Conservation (phyloP, 2,113 vertebrate species). For the Nipponia nippon region DNA sequence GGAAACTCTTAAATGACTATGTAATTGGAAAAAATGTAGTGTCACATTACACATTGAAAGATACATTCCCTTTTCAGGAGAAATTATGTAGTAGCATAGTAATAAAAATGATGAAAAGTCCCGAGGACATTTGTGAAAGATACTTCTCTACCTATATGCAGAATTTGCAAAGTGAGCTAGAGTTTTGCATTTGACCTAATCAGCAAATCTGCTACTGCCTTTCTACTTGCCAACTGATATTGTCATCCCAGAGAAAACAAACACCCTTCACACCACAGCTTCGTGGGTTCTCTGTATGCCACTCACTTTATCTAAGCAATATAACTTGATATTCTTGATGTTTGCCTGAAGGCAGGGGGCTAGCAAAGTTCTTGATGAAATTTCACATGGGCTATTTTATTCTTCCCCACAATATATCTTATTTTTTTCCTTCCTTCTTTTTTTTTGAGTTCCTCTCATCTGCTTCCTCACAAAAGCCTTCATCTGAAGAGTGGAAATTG, state of each 20-base stretch:
- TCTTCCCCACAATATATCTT: background rate
- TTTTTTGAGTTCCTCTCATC: background rate
- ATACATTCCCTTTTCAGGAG: background rate
- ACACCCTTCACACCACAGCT: background rate
- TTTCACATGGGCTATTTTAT: background rate
- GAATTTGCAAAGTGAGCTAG: background rate
- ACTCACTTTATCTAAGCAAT: background rate
- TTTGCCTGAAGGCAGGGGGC: background rate
- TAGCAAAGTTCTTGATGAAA: background rate
- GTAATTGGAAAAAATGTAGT: background rate
- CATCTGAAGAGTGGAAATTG: background rate
- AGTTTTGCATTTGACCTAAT: conserved; percentile 1
- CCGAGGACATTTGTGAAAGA: background rate
- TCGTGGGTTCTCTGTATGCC: background rate
- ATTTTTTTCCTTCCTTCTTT: background rate
- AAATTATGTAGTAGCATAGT: background rate
- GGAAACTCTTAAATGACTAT: background rate
- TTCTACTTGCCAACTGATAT: background rate
- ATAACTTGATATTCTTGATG: background rate
- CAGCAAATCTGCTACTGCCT: background rate
- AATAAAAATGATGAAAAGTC: conserved; percentile 2
- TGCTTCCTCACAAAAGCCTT: background rate
- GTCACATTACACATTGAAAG: background rate
- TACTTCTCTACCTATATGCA: background rate
- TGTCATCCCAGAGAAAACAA: background rate